Evolutionary conservation across 2,888 invertebrate genomes (phyloP).

Genomic region (Exephanes ischioxanthus): DNA sequence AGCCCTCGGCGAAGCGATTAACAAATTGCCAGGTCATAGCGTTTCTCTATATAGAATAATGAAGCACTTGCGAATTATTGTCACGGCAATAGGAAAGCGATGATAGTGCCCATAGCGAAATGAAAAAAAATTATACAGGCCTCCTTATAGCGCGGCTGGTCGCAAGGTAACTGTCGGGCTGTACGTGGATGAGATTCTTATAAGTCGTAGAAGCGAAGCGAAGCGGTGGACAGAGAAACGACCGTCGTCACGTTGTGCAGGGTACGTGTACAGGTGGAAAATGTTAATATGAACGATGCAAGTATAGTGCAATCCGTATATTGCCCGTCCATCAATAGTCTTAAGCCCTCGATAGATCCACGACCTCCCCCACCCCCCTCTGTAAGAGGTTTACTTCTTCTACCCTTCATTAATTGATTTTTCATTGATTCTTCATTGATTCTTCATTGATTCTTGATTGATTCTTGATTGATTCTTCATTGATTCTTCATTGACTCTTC

Average conservation of each 20-base stretch:
- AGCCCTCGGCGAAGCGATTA: conserved; percentile 34
- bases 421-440: too few species aligned
- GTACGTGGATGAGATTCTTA: conserved; percentile 56
- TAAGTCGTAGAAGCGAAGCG: conserved; percentile 40
- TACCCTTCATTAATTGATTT: too few species aligned
- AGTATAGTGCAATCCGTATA: neutral
- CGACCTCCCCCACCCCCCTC: too few species aligned
- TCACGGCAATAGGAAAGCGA: neutral
- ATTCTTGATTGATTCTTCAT: too few species aligned
- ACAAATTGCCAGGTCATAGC: conserved; percentile 52
- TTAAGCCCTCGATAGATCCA: too few species aligned
- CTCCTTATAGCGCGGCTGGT: conserved; percentile 24
- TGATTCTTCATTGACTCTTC: too few species aligned
- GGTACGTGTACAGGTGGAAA: neutral
- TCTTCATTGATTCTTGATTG: too few species aligned
- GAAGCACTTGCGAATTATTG: neutral
- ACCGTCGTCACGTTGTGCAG: conserved; percentile 1
- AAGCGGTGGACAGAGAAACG: conserved; percentile 18
- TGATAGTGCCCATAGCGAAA: conserved; percentile 6
- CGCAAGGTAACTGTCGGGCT: conserved; percentile 55
- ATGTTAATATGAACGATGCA: neutral
- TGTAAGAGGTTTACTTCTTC: too few species aligned
- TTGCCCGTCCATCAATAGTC: too few species aligned
- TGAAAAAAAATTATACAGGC: neutral
- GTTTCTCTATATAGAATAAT: conserved; percentile 6